These are phyloP conservation scores for Psephotus haematonotus DNA, from an alignment of 2,113 vertebrate species.

Conservation along the genomic window DNA sequence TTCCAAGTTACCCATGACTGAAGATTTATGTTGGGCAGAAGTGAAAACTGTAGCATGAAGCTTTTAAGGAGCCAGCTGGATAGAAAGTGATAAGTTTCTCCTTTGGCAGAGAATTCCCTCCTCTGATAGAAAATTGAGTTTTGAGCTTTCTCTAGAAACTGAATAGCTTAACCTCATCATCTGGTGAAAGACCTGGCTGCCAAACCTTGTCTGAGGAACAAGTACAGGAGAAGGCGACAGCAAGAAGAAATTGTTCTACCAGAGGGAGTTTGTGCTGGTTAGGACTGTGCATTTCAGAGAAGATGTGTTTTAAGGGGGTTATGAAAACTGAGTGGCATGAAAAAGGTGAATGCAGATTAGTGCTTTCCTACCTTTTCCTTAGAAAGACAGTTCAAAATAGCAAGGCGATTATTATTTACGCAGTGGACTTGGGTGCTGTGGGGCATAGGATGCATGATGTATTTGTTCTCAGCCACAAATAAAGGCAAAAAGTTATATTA, in stretches of 20 bases:
- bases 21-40: neutral
- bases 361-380: neutral
- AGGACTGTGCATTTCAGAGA: neutral
- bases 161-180: slow-evolving; percentile 19
- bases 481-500: neutral
- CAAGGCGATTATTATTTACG: neutral
- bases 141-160: neutral
- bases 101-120: slow-evolving; percentile 16
- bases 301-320: neutral
- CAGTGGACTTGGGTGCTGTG: neutral
- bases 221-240: neutral
- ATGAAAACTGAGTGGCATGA: neutral
- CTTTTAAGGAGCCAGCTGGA: slow-evolving; percentile 3
- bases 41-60: neutral
- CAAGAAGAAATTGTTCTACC: neutral
- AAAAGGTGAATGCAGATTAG: neutral
- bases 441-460: accelerated
- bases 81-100: neutral
- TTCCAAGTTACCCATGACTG: neutral
- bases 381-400: neutral
- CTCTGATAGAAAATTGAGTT: neutral
- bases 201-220: neutral
- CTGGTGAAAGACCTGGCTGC: neutral
- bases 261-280: neutral
- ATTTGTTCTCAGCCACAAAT: neutral